phyloP scores from a whole-genome alignment of 2,797 vertebrate species.

The Hypotaenidia okinawae region DNA sequence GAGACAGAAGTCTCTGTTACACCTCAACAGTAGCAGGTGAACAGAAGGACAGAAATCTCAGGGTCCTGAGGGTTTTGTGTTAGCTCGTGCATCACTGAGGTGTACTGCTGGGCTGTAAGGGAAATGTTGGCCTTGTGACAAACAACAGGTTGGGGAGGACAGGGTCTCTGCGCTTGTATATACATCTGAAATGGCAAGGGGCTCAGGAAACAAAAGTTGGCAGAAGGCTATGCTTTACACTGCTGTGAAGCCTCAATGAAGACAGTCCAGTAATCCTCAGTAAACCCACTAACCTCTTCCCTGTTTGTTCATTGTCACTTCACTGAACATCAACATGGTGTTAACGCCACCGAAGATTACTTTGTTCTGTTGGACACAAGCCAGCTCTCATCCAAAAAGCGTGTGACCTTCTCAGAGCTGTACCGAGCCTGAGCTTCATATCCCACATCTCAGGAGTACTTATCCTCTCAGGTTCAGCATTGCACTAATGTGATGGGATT shows the following conservation, averaged over 20 bases:
- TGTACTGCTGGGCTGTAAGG: not conserved
- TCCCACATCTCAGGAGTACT: not conserved
- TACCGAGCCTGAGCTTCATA: not conserved
- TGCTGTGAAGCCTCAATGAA: not conserved
- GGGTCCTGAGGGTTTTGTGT: not conserved
- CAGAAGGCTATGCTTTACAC: not conserved
- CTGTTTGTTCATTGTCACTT: not conserved
- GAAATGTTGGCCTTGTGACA: not conserved
- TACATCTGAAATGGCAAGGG: not conserved
- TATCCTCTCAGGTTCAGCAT: not conserved
- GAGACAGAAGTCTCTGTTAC: not conserved
- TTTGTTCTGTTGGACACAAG: not conserved
- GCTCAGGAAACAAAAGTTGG: not conserved
- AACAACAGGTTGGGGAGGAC: not conserved
- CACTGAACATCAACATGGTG: accelerated
- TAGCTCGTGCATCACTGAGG: accelerated
- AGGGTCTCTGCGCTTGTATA: not conserved
- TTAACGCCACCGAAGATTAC: not conserved
- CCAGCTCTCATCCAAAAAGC: not conserved
- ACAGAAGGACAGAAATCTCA: not conserved
- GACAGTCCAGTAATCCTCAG: not conserved
- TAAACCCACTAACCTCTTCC: not conserved
- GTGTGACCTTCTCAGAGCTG: not conserved
- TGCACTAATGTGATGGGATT: not conserved
- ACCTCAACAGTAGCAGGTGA: not conserved